Conservation (phyloP, 2,113 vertebrate species). For the Kryptolebias marmoratus region DNA sequence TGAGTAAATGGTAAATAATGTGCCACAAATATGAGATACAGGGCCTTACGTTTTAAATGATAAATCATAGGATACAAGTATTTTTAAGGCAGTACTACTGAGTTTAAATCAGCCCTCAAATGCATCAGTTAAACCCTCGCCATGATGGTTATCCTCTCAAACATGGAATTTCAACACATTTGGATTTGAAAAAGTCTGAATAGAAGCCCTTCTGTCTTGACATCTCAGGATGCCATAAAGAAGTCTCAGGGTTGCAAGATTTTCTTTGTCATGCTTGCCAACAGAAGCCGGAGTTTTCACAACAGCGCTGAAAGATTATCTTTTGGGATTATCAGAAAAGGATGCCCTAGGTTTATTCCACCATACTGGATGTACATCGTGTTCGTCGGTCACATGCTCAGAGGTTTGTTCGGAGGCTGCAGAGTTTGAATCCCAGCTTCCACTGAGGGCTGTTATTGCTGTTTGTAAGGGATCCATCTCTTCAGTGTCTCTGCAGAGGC, state of each 20-base stretch:
- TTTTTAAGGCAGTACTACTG: conserved; percentile 72
- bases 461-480: conserved; percentile 44
- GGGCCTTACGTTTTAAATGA: conserved; percentile 24
- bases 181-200: conserved; percentile 50
- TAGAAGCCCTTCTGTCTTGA: conserved; percentile 73
- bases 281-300: conserved; percentile 26
- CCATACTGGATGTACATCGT: conserved; percentile 16
- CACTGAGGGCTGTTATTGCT: conserved; percentile 77
- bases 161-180: conserved; percentile 31
- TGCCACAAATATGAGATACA: conserved; percentile 30
- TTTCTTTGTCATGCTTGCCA: conserved; percentile 27
- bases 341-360: conserved; percentile 10
- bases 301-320: conserved; percentile 33
- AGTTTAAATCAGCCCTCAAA: conserved; percentile 67
- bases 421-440: conserved; percentile 31
- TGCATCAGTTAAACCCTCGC: conserved; percentile 22
- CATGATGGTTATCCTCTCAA: conserved; percentile 1
- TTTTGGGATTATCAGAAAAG: conserved; percentile 20
- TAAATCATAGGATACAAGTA: conserved; percentile 38
- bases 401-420: conserved; percentile 29
- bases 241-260: conserved; percentile 24
- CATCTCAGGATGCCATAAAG: conserved; percentile 40
- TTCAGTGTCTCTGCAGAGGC: conserved; percentile 56
- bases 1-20: conserved; percentile 35
- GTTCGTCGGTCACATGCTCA: conserved; percentile 48